Base-by-base conservation (phyloP, 2,113 vertebrate genomes). In the Passer montanus region DNA sequence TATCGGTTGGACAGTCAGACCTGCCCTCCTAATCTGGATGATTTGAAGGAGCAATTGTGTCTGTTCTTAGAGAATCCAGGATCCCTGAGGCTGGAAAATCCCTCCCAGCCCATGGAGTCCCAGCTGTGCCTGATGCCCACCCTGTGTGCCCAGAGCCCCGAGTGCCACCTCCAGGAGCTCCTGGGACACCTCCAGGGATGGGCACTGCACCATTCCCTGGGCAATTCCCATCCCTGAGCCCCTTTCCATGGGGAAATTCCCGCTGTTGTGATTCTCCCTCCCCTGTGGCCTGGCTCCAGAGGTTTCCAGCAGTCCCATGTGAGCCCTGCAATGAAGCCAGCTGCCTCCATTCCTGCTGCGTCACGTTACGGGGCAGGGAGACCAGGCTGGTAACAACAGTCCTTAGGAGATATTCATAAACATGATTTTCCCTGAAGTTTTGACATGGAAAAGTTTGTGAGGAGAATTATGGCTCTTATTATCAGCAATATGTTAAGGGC, bases 41-140 rank as follows among this genome's bases (percentile, higher is more conserved):
- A 27, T n/a, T 72, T 33, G 53, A 56, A 59, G 63, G 87, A 73
- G 37, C 28, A 63, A 1, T 50, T 67, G 8, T 47, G 47, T 35
- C 5, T 31, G 0, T 53, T 26, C 15, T 30, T 18, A 17, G 4
- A 18, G 52, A 52, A 41, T 20, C 44, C 21, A 16, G 49, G 5
- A 28, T 60, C 12, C 1, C 22, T n/a, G 39, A 17, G n/a, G n/a
- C 0, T 41, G 84, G 37, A 44, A 52, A 41, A 35, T 3, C 4
- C 0, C 6, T 52, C 15, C 12, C 0, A 16, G 50, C 0, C 0
- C 44, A 28, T 0, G 0, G 0, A 59, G 8, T 11, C 23, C 52
- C 0, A 33, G 7, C 52, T 52, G 77, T 50, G 31, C 12, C 2
- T 0, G n/a, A 23, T 50, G 0, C 43, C 27, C 52, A 28, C 44